A percentile compares a stretch with the other conserved stretches of the same genome.
Evolutionary conservation across 2,888 invertebrate species (phyloP).

Genomic region (Myathropa florea): DNA sequence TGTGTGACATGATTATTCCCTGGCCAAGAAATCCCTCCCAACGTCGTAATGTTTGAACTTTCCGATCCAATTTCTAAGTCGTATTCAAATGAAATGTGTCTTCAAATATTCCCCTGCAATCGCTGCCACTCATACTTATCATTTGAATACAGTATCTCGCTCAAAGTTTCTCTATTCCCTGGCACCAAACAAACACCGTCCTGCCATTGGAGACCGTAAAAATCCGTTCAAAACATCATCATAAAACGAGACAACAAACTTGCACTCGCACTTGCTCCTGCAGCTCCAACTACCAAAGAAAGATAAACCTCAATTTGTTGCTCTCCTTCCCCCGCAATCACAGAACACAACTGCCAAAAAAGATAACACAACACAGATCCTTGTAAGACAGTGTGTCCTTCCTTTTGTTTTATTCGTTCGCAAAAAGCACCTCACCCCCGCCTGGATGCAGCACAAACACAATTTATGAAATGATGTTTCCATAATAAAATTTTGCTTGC

Average conservation of each 20-base stretch:
- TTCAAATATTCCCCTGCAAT: background rate
- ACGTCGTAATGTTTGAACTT: background rate
- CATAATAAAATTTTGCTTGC: slow-evolving; percentile 68
- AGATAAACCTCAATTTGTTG: slow-evolving; percentile 58
- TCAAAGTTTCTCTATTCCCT: background rate
- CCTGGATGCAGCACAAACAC: slow-evolving; percentile 55
- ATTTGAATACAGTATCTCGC: background rate
- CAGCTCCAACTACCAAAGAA: slow-evolving; percentile 14
- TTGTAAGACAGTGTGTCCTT: slow-evolving; percentile 54
- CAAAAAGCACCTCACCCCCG: background rate
- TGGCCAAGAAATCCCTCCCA: background rate
- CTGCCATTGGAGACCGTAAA: slow-evolving; percentile 1
- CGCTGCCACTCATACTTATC: background rate
- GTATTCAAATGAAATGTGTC: background rate
- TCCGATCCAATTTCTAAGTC: background rate
- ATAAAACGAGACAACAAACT: slow-evolving; percentile 59
- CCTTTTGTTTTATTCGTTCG: background rate
- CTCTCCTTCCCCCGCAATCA: slow-evolving; percentile 29
- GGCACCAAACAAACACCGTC: background rate
- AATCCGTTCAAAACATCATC: slow-evolving; percentile 51
- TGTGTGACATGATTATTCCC: background rate
- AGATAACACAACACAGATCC: slow-evolving; percentile 54
- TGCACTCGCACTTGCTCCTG: slow-evolving; percentile 32
- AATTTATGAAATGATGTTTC: slow-evolving; percentile 65
- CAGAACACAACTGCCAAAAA: slow-evolving; percentile 34